Percentiles rank a stretch among this genome's conserved stretches.
These are phyloP conservation scores for Spodoptera litura DNA, from an alignment of 1,140 invertebrate species.

Conservation along the genomic window DNA sequence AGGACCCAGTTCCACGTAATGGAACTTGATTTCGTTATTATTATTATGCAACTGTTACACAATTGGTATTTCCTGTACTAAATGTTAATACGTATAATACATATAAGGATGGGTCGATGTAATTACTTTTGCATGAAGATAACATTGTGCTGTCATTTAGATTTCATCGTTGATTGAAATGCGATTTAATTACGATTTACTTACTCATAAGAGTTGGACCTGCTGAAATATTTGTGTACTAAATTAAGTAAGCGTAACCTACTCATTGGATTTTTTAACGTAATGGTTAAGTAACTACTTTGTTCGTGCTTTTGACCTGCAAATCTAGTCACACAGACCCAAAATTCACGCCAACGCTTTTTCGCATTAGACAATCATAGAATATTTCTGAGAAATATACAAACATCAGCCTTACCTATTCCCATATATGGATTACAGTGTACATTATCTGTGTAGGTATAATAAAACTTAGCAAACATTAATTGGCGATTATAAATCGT, in stretches of 20 bases:
- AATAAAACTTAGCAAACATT: too few relatives aligned
- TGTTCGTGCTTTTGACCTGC: too few relatives aligned
- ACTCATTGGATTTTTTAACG: too few relatives aligned
- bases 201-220: too few relatives aligned
- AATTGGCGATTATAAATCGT: too few relatives aligned
- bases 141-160: too few relatives aligned
- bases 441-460: not conserved
- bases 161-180: too few relatives aligned
- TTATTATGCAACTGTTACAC: constrained; percentile 40
- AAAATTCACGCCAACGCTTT: not conserved
- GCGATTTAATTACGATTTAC: too few relatives aligned
- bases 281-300: too few relatives aligned
- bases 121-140: constrained; percentile 13
- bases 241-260: too few relatives aligned
- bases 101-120: constrained; percentile 23
- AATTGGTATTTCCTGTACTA: constrained; percentile 41
- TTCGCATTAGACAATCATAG: not conserved
- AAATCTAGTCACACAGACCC: too few relatives aligned
- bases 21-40: constrained; percentile 46
- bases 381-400: constrained; percentile 1
- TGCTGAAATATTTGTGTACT: too few relatives aligned
- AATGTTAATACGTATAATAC: constrained; percentile 4
- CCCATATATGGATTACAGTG: constrained; percentile 4
- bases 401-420: not conserved
- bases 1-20: constrained; percentile 50